Evolutionary conservation across 2,888 invertebrate genomes (phyloP), one percentile per base, ranked within the genome.

Genomic region (Lithophane socia): DNA sequence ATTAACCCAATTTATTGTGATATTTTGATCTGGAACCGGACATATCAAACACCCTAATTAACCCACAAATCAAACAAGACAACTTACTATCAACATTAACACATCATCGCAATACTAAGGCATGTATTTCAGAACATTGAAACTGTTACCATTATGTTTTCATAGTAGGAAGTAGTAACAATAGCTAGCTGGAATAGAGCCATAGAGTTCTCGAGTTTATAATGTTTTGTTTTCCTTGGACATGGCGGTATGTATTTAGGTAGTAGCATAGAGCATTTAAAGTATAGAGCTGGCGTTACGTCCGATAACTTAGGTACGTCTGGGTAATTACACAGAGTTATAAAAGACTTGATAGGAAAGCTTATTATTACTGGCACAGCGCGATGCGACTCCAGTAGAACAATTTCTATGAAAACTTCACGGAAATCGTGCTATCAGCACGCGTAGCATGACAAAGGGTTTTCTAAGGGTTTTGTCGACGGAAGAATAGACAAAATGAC

Each of bases 141-240:
- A 60, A 64, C 21, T 29, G 37, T 75, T 37, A n/a, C 63, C 54
- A 37, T 63, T 44, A 82, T 85, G 76, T 83, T 85, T 86, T 85
- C 76, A 79, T 58, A 73, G 60, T 52, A 37, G 18, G 61, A 87
- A 82, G 54, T 58, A 56, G 61, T 66, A 81, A 83, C 86, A 87
- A 81, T 85, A 56, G 61, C 16, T 77, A 37, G 29, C 47, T 56
- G 69, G 79, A 87, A 85, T 75, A 70, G 16, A 76, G 72, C 12
- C 65, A 71, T 85, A 74, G 67, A 77, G 63, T 81, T 18, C 42
- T 49, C 24, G 42, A 73, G 73, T 81, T 86, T 79, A 75, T 61
- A 52, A 24, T 70, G 71, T 44, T 69, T 61, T 75, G 83, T 60
- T 83, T 64, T 68, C 4, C 29, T 56, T 56, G n/a, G 67, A 56